phyloP scores from a whole-genome alignment of 1,140 invertebrate species.

The Drosophila cardini region DNA sequence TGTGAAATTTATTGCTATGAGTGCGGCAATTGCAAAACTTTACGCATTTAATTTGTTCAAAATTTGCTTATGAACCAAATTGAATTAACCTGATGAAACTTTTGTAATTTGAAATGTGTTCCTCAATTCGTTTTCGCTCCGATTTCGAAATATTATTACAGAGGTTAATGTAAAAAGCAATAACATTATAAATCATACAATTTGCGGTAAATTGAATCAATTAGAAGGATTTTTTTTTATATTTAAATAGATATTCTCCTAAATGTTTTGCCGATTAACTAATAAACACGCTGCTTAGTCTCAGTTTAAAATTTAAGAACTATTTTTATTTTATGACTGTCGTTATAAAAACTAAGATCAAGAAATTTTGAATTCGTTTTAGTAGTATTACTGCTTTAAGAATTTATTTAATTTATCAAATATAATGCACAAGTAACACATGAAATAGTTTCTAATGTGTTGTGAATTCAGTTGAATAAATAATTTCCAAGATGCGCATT shows the following conservation, averaged over 20 bases:
- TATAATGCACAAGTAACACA: neutral
- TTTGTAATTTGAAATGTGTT: conserved; percentile 12
- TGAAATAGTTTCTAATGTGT: neutral
- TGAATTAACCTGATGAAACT: conserved; percentile 75
- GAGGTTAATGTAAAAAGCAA: no score
- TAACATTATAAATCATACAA: no score
- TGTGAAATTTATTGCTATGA: conserved; percentile 70
- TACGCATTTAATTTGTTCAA: conserved; percentile 76
- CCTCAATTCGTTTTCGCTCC: neutral
- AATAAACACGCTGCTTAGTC: no score
- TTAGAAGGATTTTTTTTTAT: no score
- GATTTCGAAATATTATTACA: neutral
- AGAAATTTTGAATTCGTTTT: no score
- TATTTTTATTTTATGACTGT: no score
- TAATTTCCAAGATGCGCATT: neutral
- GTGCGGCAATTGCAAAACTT: conserved; percentile 73
- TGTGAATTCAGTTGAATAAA: conserved; percentile 21
- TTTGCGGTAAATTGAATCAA: no score
- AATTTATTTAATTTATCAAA: neutral
- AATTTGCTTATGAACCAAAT: conserved; percentile 79
- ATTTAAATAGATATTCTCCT: no score
- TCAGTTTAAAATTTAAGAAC: no score
- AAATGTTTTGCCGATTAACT: no score
- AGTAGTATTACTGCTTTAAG: no score
- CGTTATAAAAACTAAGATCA: no score